These are phyloP conservation scores for Silurus glanis DNA, from an alignment of 2,113 vertebrate genomes.

Conservation along the genomic window DNA sequence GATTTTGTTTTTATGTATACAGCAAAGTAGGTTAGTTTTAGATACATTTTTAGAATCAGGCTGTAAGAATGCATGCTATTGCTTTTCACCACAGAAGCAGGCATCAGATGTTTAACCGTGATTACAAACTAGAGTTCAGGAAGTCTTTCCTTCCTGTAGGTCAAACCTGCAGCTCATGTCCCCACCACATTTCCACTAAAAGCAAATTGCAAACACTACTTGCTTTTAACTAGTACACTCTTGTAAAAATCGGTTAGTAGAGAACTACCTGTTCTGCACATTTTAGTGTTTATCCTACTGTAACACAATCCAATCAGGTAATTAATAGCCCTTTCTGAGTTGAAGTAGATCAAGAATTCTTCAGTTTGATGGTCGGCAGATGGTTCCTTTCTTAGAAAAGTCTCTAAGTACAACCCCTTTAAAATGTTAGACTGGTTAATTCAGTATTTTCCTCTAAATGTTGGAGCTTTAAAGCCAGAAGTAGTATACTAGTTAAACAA, in stretches of 20 bases:
- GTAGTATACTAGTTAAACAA: neutral
- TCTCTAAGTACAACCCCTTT: neutral
- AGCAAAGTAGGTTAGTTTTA: neutral
- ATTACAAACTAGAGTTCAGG: neutral
- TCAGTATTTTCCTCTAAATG: neutral
- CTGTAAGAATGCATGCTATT: neutral
- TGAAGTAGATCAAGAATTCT: neutral
- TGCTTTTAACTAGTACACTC: neutral
- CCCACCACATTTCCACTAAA: neutral
- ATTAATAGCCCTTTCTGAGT: neutral
- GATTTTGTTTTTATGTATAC: too few species aligned
- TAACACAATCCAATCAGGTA: neutral
- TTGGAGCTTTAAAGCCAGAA: neutral
- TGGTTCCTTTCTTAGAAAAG: neutral
- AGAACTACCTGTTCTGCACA: neutral
- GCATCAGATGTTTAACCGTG: neutral
- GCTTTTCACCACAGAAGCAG: neutral
- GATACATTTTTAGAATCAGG: neutral
- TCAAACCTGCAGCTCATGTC: conserved; percentile 25
- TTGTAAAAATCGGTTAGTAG: neutral
- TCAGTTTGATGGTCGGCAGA: neutral
- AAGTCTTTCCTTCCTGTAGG: conserved; percentile 15
- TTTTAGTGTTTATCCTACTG: neutral
- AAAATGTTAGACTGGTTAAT: neutral
- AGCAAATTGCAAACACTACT: neutral